These are phyloP conservation scores for Notechis scutatus DNA, from an alignment of 2,113 vertebrate genomes.

Conservation along the genomic window DNA sequence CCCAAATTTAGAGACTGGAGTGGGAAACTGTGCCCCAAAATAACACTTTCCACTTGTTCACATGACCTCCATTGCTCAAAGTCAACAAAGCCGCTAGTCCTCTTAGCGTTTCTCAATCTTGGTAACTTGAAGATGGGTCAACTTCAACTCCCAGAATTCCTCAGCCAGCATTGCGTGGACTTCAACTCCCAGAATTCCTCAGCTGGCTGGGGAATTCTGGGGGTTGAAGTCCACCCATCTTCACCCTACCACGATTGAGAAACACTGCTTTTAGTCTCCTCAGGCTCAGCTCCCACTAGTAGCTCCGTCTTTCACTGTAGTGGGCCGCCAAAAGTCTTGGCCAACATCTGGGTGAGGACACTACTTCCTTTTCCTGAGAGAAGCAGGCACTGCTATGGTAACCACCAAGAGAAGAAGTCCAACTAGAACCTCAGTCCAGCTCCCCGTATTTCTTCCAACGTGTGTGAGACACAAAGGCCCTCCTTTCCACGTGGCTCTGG, in stretches of 20 bases:
- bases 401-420: background rate
- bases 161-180: too few relatives aligned
- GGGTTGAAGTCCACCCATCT: background rate
- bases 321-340: slow-evolving; percentile 42
- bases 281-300: accelerated
- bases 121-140: too few relatives aligned
- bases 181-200: background rate
- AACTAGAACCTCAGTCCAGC: background rate
- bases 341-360: background rate
- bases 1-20: too few relatives aligned
- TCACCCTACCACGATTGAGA: background rate
- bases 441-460: too few relatives aligned
- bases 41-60: background rate
- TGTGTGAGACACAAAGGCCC: background rate
- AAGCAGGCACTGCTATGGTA: too few relatives aligned
- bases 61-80: too few relatives aligned
- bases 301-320: background rate
- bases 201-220: background rate
- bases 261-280: background rate
- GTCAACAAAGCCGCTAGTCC: background rate
- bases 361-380: background rate
- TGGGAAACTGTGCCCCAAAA: background rate
- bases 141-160: too few relatives aligned
- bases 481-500: background rate
- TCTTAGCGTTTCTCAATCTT: too few relatives aligned